Evolutionary conservation across 1,140 invertebrate genomes (phyloP).

Genomic region (Ceratina calcarata): DNA sequence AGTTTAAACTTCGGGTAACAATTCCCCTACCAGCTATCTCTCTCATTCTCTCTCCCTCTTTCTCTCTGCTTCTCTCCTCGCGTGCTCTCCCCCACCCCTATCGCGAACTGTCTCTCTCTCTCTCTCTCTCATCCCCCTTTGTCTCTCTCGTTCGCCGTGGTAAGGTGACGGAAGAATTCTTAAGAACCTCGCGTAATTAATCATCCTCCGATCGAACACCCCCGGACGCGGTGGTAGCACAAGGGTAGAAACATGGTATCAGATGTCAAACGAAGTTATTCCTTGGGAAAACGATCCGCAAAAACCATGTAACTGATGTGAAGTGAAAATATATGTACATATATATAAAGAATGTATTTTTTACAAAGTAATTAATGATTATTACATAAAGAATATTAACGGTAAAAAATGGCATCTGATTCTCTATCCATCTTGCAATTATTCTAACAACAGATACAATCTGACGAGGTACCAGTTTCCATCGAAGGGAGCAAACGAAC

Average conservation of each 20-base stretch:
- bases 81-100: constrained; percentile 47
- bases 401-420: too few species aligned
- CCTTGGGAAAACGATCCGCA: neutral
- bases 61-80: constrained; percentile 59
- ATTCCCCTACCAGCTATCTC: constrained; percentile 73
- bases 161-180: constrained; percentile 54
- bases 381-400: too few species aligned
- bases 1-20: constrained; percentile 81
- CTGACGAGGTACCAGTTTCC: too few species aligned
- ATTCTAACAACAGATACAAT: too few species aligned
- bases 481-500: too few species aligned
- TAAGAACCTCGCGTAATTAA: constrained; percentile 52
- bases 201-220: constrained; percentile 39
- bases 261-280: neutral
- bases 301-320: neutral
- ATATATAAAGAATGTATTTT: neutral
- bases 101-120: constrained; percentile 43
- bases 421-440: too few species aligned
- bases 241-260: neutral
- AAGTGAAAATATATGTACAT: neutral
- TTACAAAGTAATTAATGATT: too few species aligned
- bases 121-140: constrained; percentile 46
- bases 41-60: constrained; percentile 59
- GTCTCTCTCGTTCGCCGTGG: constrained; percentile 44
- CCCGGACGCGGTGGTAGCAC: neutral